Percentiles rank a stretch among this genome's conserved stretches.
phyloP scores from a whole-genome alignment of 2,888 invertebrate genomes.

The Diachrysia chrysitis region DNA sequence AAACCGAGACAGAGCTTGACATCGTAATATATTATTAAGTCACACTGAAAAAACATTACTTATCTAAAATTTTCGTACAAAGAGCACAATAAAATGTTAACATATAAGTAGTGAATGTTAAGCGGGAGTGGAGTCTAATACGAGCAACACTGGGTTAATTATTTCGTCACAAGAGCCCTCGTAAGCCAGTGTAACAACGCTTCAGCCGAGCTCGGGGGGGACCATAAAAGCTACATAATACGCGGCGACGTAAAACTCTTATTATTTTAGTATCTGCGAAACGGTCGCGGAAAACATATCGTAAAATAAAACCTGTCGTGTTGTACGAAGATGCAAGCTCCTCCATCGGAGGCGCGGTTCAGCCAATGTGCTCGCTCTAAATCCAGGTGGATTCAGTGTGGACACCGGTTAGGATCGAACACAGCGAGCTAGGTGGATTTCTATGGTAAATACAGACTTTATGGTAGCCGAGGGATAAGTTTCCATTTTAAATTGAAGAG shows the following conservation, averaged over 20 bases:
- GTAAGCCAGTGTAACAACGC: conserved; percentile 86
- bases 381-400: conserved; percentile 85
- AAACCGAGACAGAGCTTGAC: conserved; percentile 37
- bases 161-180: conserved; percentile 87
- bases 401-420: conserved; percentile 86
- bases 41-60: conserved; percentile 44
- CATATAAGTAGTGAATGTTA: conserved; percentile 72
- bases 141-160: conserved; percentile 85
- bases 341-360: conserved; percentile 72
- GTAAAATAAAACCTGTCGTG: conserved; percentile 86
- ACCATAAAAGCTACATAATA: conserved; percentile 87
- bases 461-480: conserved; percentile 88
- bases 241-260: conserved; percentile 87
- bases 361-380: conserved; percentile 78
- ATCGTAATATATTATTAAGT: conserved; percentile 55
- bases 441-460: conserved; percentile 89
- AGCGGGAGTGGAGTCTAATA: conserved; percentile 78
- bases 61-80: conserved; percentile 56
- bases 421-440: conserved; percentile 83
- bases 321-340: conserved; percentile 75
- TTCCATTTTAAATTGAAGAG: conserved; percentile 88
- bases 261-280: conserved; percentile 89
- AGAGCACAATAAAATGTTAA: conserved; percentile 71
- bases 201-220: conserved; percentile 81
- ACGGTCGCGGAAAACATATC: conserved; percentile 86